Base-by-base conservation (phyloP, 2,888 invertebrate species). In the Drymonia ruficornis region DNA sequence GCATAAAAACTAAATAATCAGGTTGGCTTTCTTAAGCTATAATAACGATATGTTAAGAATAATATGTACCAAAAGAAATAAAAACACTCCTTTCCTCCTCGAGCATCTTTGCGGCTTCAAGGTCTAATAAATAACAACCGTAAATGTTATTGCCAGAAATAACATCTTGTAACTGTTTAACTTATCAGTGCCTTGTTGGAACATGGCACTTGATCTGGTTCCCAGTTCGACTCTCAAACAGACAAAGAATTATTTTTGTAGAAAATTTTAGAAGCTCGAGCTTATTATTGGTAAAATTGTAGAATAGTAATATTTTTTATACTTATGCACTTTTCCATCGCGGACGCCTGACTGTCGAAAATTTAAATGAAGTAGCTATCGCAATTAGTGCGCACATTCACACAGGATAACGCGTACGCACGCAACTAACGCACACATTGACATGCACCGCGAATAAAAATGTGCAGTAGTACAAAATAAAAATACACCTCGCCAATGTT, bases 331-430 rank as follows among this genome's bases (percentile, higher is more conserved):
- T 73, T 82, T 84, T 83, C 65, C 71, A 72, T 65, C 54, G 65
- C 38, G 64, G 72, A 65, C 72, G 74, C 61, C 85, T 82, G 89
- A 87, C 88, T 89, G 89, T 90, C 90, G 89, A 91, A 91, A 44
- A 91, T 92, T 91, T 91, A 91, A 91, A 92, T 91, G 89, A 92
- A 92, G 91, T 91, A 90, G 91, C 88, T 89, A 91, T 92, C 87
- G 88, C 90, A 92, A 92, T 92, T 92, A 92, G 91, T 81, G 80
- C 81, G 69, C 83, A 80, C 61, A 67, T 67, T 58, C 63, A 45
- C 43, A 47, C 47, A 48, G 50, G 40, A 44, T 45, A 51, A 57
- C 67, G 72, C 56, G 56, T 64, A 55, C 67, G 74, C 73, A 78
- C 64, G 64, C 72, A 74, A 77, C 80, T 80, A 81, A 81, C 78